Evolutionary conservation across 2,797 vertebrate genomes (phyloP), one percentile per base, ranked within the genome.

Genomic region (Aythya fuligula): DNA sequence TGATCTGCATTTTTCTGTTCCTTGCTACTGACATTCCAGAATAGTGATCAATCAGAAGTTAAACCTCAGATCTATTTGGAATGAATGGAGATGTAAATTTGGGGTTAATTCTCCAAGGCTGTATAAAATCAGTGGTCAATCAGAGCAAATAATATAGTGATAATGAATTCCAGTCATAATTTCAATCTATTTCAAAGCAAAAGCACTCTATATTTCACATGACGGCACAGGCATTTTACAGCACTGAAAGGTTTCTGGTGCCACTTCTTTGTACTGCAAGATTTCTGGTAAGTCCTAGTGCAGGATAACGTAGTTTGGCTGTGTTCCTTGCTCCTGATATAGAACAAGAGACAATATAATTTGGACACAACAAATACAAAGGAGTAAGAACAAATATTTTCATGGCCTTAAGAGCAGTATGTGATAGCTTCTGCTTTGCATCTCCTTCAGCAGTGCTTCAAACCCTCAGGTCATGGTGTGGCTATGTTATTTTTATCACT

Each of bases 1-100:
- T 6, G 0, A 4, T 41, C 54, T 30, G 3, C 1, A 0, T 61
- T 81, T 88, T 62, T 24, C 14, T 58, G 3, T 38, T 49, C 9
- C 4, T 49, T 20, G 30, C 5, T 43, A 7, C 4, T 81, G 28
- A 34, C 18, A 34, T 5, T 71, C 32, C 16, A 20, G 75, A 85
- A 69, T 3, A 47, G 17, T n/a, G 30, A 86, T 20, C 3, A 32
- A 12, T 67, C 5, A 18, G 8, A 28, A 41, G 36, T 54, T 75
- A 88, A 86, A 49, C 6, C 8, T 81, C 18, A 28, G 3, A 7
- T 36, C 54, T 2, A 18, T 27, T 6, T 18, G 7, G 72, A 25
- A 4, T 15, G 5, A 78, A 41, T 19, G 15, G 53, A 60, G 30
- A 15, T 4, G 3, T 25, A 25, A 45, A 9, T 15, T 1, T 9